Evolutionary conservation across 2,888 invertebrate species (phyloP).

Genomic region (Drosophila maculinotata): DNA sequence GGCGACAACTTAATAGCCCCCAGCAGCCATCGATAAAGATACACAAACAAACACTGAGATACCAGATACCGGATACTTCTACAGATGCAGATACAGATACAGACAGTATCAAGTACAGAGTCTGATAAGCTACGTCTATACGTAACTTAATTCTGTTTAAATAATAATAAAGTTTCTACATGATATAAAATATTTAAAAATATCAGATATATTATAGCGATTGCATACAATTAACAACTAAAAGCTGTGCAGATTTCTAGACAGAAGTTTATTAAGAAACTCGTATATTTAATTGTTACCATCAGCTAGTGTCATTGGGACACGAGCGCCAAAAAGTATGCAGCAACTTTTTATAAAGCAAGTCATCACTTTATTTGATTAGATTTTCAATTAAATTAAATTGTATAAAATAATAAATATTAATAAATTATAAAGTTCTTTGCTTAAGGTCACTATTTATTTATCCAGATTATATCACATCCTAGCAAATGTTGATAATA

Average conservation of each 20-base stretch:
- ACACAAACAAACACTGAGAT: conserved; percentile 10
- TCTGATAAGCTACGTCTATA: conserved; percentile 57
- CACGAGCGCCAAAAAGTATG: conserved; percentile 49
- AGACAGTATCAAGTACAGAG: background rate
- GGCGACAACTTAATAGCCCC: conserved; percentile 80
- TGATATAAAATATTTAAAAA: too few relatives aligned
- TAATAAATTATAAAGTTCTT: too few relatives aligned
- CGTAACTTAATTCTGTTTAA: too few relatives aligned
- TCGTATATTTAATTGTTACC: too few relatives aligned
- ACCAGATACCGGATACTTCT: conserved; percentile 1
- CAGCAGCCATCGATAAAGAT: conserved; percentile 60
- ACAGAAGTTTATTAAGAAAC: too few relatives aligned
- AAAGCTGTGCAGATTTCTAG: background rate
- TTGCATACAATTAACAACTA: background rate
- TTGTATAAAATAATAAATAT: background rate
- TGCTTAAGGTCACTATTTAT: background rate
- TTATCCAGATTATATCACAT: background rate
- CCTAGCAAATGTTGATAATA: background rate
- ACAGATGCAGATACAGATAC: conserved; percentile 2
- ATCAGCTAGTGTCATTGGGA: background rate
- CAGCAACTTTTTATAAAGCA: too few relatives aligned
- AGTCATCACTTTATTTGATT: too few relatives aligned
- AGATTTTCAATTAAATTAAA: too few relatives aligned
- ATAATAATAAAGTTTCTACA: too few relatives aligned
- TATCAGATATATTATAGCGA: too few relatives aligned